Base-by-base conservation (phyloP, 2,888 invertebrate species). In the Fabriciana adippe region DNA sequence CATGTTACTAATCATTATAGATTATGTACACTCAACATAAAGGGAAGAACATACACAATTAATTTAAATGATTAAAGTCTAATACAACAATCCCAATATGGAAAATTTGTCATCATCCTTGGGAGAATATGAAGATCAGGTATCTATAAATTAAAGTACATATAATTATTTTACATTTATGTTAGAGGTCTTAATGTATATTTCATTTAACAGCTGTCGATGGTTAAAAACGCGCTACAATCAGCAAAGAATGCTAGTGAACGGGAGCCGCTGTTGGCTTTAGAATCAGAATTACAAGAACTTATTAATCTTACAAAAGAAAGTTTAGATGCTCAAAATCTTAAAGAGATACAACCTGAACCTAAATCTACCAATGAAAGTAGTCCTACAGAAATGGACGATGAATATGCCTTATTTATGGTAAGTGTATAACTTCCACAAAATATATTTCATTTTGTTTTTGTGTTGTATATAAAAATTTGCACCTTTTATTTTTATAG, bases 331-430 rank as follows among this genome's bases (percentile, higher is more conserved):
- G 80, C 87, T 56, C 70, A 88, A 35, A 68, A 66, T 70, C 54
- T 72, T 63, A 74, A 79, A 74, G 59, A 51, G 26, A 68, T 63
- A 51, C 55, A 53, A 63, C 54, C 60, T 59, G 63, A 74, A 66
- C 55, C 69, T 67, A 65, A 63, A 60, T n/a, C 54, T 55, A 45
- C 55, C 16, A 64, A 61, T 57, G 63, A 70, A 31, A 78, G 80
- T 66, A 72, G 71, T 56, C 78, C 79, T 64, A 76, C 77, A 70
- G 83, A 84, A 72, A 75, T 90, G 64, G 92, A 92, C 80, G 85
- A 88, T 79, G 95, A 96, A 87, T 96, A 95, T 91, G 94, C 94
- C 57, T 85, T 95, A 72, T 95, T 96, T 80, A 95, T 95, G 95
- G 95, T 95, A 88, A 80, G 59, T 35, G 2, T 18, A 59, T 50